These are phyloP conservation scores for Chaetura pelagica DNA, from an alignment of 2,113 vertebrate genomes.

Conservation along the genomic window DNA sequence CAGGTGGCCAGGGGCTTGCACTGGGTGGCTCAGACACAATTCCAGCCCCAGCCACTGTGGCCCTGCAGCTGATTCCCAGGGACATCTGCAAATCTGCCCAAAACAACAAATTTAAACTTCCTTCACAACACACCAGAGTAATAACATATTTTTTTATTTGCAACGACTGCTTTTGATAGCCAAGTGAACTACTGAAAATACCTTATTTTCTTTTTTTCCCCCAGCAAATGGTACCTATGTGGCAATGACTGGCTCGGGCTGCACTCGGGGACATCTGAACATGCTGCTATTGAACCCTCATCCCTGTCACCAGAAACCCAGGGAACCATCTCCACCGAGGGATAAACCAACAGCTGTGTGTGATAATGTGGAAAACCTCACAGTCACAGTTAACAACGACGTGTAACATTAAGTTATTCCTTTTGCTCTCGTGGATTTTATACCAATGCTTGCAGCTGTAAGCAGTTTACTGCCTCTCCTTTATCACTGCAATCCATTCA, in stretches of 20 bases:
- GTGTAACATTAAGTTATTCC: background rate
- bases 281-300: rapidly evolving
- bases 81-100: background rate
- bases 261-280: background rate
- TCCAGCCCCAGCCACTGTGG: rapidly evolving
- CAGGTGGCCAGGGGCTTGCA: background rate
- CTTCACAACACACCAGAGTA: background rate
- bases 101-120: background rate
- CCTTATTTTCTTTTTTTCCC: background rate
- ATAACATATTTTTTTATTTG: background rate
- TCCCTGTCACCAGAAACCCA: background rate
- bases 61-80: background rate
- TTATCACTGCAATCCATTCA: background rate
- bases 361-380: background rate
- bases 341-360: background rate
- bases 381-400: background rate
- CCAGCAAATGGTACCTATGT: background rate
- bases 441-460: background rate
- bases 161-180: background rate
- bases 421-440: background rate
- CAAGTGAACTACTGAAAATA: background rate
- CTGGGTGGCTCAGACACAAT: rapidly evolving
- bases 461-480: background rate
- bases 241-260: background rate
- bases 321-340: rapidly evolving